These are phyloP conservation scores for Knipowitschia caucasica DNA, from an alignment of 2,797 vertebrate species.

Conservation along the genomic window DNA sequence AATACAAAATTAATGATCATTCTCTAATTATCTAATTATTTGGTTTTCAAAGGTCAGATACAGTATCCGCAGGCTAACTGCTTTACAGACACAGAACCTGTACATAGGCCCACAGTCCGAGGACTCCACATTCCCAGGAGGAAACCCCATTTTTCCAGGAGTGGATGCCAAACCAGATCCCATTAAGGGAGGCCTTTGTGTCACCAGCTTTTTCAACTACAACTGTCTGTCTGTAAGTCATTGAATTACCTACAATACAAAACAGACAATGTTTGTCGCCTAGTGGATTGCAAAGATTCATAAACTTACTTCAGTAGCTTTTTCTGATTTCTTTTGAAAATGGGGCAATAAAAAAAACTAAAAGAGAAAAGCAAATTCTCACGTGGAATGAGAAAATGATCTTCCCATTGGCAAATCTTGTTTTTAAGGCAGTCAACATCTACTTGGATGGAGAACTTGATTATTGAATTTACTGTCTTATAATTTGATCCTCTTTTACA, in stretches of 20 bases:
- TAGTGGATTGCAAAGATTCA: too few relatives aligned
- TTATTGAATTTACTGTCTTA: too few relatives aligned
- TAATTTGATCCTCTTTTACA: too few relatives aligned
- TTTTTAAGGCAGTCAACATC: too few relatives aligned
- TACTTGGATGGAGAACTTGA: too few relatives aligned
- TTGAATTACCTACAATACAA: background rate
- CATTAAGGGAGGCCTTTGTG: constrained; percentile 84
- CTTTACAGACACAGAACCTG: constrained; percentile 83
- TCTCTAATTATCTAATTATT: too few relatives aligned
- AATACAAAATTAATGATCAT: background rate
- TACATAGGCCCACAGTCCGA: constrained; percentile 82
- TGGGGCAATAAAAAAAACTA: too few relatives aligned
- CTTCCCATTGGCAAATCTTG: too few relatives aligned
- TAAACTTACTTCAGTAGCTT: too few relatives aligned
- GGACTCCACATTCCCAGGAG: constrained; percentile 41
- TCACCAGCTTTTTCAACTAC: constrained; percentile 85
- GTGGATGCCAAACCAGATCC: constrained; percentile 72
- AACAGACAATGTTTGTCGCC: background rate
- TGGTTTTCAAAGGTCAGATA: constrained; percentile 77
- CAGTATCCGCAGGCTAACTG: constrained; percentile 77
- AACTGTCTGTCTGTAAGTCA: constrained; percentile 84
- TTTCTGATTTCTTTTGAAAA: too few relatives aligned
- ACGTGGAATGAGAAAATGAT: too few relatives aligned
- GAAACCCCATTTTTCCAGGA: constrained; percentile 74
- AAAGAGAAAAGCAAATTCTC: too few relatives aligned